Conservation (phyloP, 2,888 invertebrate species). For the Parnassius orleans region DNA sequence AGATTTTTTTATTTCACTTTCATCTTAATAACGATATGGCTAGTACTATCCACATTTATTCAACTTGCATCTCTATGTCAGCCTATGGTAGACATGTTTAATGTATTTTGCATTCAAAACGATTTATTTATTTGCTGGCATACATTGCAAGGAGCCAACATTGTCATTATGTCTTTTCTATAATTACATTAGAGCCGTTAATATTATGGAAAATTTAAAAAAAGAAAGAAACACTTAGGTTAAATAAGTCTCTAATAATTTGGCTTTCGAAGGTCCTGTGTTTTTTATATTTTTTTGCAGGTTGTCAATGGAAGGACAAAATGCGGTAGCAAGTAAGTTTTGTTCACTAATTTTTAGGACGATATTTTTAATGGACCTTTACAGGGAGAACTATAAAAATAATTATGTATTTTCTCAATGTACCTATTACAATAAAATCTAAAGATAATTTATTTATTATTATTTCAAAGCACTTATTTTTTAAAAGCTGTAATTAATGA, state of each 20-base stretch:
- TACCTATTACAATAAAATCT: slow-evolving; percentile 2
- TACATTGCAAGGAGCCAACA: slow-evolving; percentile 39
- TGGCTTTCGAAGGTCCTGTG: slow-evolving; percentile 32
- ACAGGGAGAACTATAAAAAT: slow-evolving; percentile 19
- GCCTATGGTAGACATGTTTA: slow-evolving; percentile 6
- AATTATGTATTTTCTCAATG: slow-evolving; percentile 15
- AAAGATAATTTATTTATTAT: background rate
- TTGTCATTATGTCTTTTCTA: slow-evolving; percentile 32
- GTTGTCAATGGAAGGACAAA: slow-evolving; percentile 31
- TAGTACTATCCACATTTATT: slow-evolving; percentile 4
- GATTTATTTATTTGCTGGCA: slow-evolving; percentile 40
- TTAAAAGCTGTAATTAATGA: background rate
- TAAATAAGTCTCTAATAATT: slow-evolving; percentile 27
- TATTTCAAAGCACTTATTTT: slow-evolving; percentile 17
- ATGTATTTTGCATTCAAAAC: slow-evolving; percentile 10
- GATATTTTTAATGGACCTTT: slow-evolving; percentile 24
- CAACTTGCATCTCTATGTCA: slow-evolving; percentile 12
- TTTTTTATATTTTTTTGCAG: slow-evolving; percentile 37
- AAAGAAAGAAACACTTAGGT: slow-evolving; percentile 29
- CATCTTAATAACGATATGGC: background rate
- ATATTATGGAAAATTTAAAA: slow-evolving; percentile 25
- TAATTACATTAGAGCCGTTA: slow-evolving; percentile 29
- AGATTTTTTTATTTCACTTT: slow-evolving; percentile 3
- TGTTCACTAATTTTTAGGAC: slow-evolving; percentile 33
- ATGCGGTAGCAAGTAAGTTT: slow-evolving; percentile 37